Evolutionary conservation across 2,888 invertebrate species (phyloP).

Genomic region (Anodontia alba): DNA sequence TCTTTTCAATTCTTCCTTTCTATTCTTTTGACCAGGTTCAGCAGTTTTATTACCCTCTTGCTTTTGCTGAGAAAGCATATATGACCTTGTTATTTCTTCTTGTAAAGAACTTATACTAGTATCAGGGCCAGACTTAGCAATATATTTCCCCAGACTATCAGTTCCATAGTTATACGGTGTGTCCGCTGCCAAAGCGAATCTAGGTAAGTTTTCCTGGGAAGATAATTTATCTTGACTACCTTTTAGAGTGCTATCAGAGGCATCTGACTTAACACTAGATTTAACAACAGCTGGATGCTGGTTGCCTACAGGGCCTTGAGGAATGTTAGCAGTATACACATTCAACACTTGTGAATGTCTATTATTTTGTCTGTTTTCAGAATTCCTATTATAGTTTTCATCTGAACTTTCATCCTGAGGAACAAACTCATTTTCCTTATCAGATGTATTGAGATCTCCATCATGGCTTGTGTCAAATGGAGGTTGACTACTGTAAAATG

Average conservation of each 20-base stretch:
- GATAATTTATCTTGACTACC: conserved; percentile 57
- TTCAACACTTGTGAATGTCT: conserved; percentile 56
- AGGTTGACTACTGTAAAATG: conserved; percentile 44
- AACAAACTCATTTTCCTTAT: conserved; percentile 76
- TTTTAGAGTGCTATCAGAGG: conserved; percentile 58
- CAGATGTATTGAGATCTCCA: conserved; percentile 72
- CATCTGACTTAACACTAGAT: conserved; percentile 51
- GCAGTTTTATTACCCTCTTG: not conserved
- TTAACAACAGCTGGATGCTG: conserved; percentile 58
- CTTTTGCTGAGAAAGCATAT: conserved; percentile 35
- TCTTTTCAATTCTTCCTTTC: conserved; percentile 11
- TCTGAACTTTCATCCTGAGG: conserved; percentile 48
- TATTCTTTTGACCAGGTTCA: not conserved
- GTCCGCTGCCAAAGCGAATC: conserved; percentile 35
- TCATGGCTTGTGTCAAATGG: conserved; percentile 65
- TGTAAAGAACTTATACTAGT: conserved; percentile 54
- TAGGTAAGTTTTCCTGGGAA: conserved; percentile 48
- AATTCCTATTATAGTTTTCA: conserved; percentile 39
- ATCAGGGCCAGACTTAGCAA: conserved; percentile 33
- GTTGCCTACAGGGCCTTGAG: conserved; percentile 55
- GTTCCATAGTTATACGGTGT: conserved; percentile 40
- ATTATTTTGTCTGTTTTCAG: not conserved
- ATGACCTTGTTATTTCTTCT: conserved; percentile 58
- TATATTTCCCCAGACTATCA: conserved; percentile 35
- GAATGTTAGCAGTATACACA: conserved; percentile 57